Percentiles rank a stretch among this genome's conserved stretches.
Conservation (phyloP, 2,888 invertebrate species). For the Cerastoderma edule region DNA sequence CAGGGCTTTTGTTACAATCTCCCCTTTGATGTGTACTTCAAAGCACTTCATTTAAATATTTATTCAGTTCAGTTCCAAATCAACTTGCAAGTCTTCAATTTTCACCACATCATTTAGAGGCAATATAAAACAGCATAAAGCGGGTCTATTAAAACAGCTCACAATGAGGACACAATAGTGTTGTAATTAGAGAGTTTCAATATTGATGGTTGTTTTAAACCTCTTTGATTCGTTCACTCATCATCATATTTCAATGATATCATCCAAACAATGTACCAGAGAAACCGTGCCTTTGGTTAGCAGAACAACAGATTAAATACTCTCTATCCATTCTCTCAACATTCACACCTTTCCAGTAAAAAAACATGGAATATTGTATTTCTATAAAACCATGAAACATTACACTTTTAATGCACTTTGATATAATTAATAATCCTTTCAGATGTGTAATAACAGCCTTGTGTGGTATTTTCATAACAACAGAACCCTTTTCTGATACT, state of each 20-base stretch:
- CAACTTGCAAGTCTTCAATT: slow-evolving; percentile 58
- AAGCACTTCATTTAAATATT: slow-evolving; percentile 65
- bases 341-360: too few relatives aligned
- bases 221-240: slow-evolving; percentile 14
- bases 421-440: background rate
- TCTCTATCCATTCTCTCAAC: slow-evolving; percentile 8
- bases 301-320: slow-evolving; percentile 16
- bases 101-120: slow-evolving; percentile 53
- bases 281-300: slow-evolving; percentile 1
- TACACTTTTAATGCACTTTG: slow-evolving; percentile 13
- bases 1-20: slow-evolving; percentile 52
- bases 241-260: slow-evolving; percentile 12
- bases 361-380: too few relatives aligned
- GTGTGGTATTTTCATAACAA: too few relatives aligned
- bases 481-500: too few relatives aligned
- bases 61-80: slow-evolving; percentile 61
- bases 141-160: slow-evolving; percentile 19
- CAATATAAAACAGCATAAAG: slow-evolving; percentile 25
- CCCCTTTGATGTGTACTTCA: slow-evolving; percentile 62
- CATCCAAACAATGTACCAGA: slow-evolving; percentile 1
- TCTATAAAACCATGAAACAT: slow-evolving; percentile 7
- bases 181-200: slow-evolving; percentile 20
- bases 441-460: too few relatives aligned
- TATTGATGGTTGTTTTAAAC: slow-evolving; percentile 15
- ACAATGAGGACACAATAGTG: slow-evolving; percentile 17